Conservation (phyloP, 2,888 invertebrate species). For the Caenorhabditis panamensis region DNA sequence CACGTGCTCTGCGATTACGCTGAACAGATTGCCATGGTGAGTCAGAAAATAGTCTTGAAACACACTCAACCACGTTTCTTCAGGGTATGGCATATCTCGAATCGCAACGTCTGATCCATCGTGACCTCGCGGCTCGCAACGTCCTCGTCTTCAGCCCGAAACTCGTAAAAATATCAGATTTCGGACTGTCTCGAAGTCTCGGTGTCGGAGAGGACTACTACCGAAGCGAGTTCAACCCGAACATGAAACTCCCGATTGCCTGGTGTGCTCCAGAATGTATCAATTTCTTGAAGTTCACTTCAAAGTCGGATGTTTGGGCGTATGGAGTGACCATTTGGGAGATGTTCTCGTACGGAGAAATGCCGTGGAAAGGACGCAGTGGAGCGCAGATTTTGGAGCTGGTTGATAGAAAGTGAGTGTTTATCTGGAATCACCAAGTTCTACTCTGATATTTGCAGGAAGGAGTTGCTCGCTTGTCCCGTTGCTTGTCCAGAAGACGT, state of each 20-base stretch:
- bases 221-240: slow-evolving; percentile 97
- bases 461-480: slow-evolving; percentile 64
- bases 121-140: slow-evolving; percentile 97
- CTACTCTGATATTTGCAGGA: slow-evolving; percentile 22
- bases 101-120: slow-evolving; percentile 94
- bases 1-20: slow-evolving; percentile 95
- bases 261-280: slow-evolving; percentile 99
- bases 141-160: slow-evolving; percentile 91
- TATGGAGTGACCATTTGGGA: slow-evolving; percentile 99
- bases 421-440: neutral
- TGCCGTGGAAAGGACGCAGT: slow-evolving; percentile 96
- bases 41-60: neutral
- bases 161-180: slow-evolving; percentile 94
- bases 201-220: slow-evolving; percentile 99
- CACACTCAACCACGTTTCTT: neutral
- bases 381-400: slow-evolving; percentile 95
- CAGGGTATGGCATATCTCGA: slow-evolving; percentile 96
- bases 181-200: slow-evolving; percentile 94
- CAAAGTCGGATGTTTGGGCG: slow-evolving; percentile 98
- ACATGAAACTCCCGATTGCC: slow-evolving; percentile 96
- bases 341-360: slow-evolving; percentile 98
- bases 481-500: slow-evolving; percentile 92
- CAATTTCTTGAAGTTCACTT: slow-evolving; percentile 94
- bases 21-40: slow-evolving; percentile 66
- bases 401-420: slow-evolving; percentile 87